Conservation (phyloP, 1,140 invertebrate genomes). For the Metaphire vulgaris region DNA sequence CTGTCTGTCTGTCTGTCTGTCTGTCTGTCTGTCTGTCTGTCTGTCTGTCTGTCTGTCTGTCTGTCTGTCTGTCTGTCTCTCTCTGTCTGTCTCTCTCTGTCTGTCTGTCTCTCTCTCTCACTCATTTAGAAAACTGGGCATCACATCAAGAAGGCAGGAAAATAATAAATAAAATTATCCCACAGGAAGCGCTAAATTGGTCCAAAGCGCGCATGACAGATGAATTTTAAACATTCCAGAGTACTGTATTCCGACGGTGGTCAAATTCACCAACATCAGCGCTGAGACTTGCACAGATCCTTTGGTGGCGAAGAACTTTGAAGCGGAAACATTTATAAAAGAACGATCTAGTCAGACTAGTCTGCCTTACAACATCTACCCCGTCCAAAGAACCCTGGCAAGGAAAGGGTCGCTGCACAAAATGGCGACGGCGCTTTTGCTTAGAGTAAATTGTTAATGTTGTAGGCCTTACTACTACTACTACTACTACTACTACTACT, state of each 20-base stretch:
- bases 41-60: conserved; percentile 2
- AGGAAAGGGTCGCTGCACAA: neutral
- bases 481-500: neutral
- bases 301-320: no score
- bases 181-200: neutral
- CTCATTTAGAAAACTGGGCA: no score
- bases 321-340: no score
- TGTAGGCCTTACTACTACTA: neutral
- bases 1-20: neutral
- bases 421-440: neutral
- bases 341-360: no score
- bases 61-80: neutral
- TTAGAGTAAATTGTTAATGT: neutral
- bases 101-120: conserved; percentile 22
- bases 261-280: no score
- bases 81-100: conserved; percentile 30
- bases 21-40: conserved; percentile 7
- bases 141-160: no score
- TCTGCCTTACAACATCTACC: no score
- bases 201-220: neutral
- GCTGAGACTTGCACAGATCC: no score
- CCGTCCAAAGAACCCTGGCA: no score
- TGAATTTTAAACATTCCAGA: neutral
- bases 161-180: neutral
- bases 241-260: no score